Conservation (phyloP, 37 sponge, comb jelly and placozoan genomes). For the Theonella swinhoei region DNA sequence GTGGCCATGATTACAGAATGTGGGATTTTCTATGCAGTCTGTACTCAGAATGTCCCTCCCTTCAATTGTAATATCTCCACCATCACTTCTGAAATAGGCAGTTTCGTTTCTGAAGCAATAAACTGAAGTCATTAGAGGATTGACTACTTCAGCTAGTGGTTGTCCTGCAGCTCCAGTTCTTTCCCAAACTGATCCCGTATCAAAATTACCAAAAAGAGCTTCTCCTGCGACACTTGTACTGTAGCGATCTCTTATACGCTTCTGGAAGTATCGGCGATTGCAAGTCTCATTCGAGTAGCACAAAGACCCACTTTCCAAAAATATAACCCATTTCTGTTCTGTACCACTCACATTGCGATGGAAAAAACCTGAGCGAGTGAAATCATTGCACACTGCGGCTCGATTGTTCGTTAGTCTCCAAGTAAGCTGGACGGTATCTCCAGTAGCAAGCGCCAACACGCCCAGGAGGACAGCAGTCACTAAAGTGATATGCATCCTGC, state of each 20-base stretch:
- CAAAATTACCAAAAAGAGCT: slow-evolving; percentile 1
- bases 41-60: slow-evolving; percentile 61
- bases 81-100: neutral
- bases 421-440: neutral
- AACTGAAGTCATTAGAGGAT: slow-evolving; percentile 59
- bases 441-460: no score
- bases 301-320: slow-evolving; percentile 82
- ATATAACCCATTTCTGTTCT: slow-evolving; percentile 75
- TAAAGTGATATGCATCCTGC: no score
- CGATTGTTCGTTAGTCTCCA: slow-evolving; percentile 46
- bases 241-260: slow-evolving; percentile 15
- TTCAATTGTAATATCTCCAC: neutral
- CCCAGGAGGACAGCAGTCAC: no score
- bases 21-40: slow-evolving; percentile 11
- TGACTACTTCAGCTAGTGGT: neutral
- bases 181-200: neutral
- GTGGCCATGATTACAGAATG: slow-evolving; percentile 59
- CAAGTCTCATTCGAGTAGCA: slow-evolving; percentile 75
- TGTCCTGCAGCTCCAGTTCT: neutral
- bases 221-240: neutral
- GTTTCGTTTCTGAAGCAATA: neutral
- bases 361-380: slow-evolving; percentile 75
- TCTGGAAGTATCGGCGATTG: slow-evolving; percentile 49
- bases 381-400: slow-evolving; percentile 73
- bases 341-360: neutral